Conservation (phyloP, 2,888 invertebrate species). For the Cybosia mesomella region DNA sequence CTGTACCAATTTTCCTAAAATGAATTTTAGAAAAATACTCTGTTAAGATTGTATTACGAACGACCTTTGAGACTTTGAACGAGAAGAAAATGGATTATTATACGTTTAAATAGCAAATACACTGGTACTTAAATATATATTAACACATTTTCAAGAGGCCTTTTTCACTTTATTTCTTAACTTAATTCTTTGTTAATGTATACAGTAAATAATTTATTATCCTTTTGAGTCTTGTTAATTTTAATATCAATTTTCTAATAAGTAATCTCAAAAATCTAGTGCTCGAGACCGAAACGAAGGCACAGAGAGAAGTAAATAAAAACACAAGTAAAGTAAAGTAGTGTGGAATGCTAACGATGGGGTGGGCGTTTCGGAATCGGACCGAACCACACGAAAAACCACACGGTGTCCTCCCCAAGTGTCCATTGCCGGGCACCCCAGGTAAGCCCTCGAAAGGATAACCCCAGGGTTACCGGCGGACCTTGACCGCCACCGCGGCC, state of each 20-base stretch:
- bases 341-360: too few species aligned
- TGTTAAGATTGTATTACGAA: constrained; percentile 1
- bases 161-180: not conserved
- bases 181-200: not conserved
- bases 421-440: too few species aligned
- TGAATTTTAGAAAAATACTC: constrained; percentile 15
- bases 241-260: not conserved
- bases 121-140: not conserved
- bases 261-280: not conserved
- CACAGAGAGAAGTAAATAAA: not conserved
- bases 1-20: constrained; percentile 34
- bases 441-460: too few species aligned
- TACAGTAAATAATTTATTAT: not conserved
- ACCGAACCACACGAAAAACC: too few species aligned
- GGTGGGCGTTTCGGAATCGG: too few species aligned
- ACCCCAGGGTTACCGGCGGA: too few species aligned
- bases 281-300: not conserved
- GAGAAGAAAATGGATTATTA: constrained; percentile 19
- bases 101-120: constrained; percentile 11
- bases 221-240: not conserved
- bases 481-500: too few species aligned
- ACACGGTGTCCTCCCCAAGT: too few species aligned
- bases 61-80: constrained; percentile 3
- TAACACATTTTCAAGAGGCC: not conserved
- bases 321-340: too few species aligned